Evolutionary conservation across 2,113 vertebrate genomes (phyloP).

Genomic region (Callipepla squamata): DNA sequence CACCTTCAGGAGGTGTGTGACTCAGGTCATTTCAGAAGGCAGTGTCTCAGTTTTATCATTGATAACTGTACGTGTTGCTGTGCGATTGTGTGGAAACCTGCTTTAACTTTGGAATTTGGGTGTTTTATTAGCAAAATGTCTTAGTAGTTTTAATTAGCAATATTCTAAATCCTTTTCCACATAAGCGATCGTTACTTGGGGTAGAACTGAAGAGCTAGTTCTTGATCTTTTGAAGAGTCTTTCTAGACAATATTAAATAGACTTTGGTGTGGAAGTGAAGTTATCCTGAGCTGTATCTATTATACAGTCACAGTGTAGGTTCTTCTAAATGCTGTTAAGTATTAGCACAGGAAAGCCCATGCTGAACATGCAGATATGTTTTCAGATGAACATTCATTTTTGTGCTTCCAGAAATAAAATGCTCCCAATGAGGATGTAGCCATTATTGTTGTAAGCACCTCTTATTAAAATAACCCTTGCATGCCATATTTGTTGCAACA

Average conservation of each 20-base stretch:
- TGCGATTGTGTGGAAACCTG: neutral
- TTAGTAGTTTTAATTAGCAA: neutral
- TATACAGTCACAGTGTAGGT: neutral
- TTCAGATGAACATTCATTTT: neutral
- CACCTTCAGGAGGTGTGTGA: neutral
- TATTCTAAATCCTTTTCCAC: neutral
- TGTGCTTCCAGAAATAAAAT: neutral
- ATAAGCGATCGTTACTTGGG: neutral
- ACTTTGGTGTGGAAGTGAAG: neutral
- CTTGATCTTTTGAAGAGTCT: neutral
- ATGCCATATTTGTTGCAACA: neutral
- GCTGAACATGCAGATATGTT: accelerated
- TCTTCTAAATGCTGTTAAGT: neutral
- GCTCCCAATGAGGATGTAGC: neutral
- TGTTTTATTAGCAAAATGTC: neutral
- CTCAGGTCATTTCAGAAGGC: neutral
- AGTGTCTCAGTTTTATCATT: neutral
- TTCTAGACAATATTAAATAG: neutral
- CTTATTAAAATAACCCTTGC: neutral
- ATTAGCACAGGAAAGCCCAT: neutral
- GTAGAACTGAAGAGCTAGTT: neutral
- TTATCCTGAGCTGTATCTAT: neutral
- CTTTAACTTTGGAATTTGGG: neutral
- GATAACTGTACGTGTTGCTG: neutral
- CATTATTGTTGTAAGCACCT: neutral